These are phyloP conservation scores for Oreonectes daqikongensis DNA, from an alignment of 2,797 vertebrate species.

Conservation along the genomic window DNA sequence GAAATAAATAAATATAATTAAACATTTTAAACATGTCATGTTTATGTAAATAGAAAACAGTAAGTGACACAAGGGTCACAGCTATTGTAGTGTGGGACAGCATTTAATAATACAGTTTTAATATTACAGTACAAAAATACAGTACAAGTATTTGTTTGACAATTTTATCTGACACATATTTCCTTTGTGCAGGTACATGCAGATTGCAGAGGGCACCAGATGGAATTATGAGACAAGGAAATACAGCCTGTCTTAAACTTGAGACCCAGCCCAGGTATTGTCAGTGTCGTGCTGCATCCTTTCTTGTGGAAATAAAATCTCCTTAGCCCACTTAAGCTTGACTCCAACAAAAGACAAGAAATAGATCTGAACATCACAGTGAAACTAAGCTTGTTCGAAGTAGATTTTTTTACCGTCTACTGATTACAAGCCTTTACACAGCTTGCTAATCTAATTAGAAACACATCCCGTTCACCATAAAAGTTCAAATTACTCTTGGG, in stretches of 20 bases:
- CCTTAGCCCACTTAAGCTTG: constrained; percentile 4
- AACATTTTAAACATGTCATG: neutral
- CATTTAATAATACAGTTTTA: too few species aligned
- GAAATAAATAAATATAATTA: neutral
- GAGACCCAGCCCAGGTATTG: neutral
- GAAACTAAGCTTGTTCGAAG: constrained; percentile 37
- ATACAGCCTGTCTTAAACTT: neutral
- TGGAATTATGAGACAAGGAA: constrained; percentile 30
- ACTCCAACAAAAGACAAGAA: constrained; percentile 33
- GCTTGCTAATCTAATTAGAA: constrained; percentile 62
- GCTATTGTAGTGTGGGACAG: neutral
- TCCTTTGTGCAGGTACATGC: neutral
- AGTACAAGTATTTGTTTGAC: neutral
- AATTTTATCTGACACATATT: neutral
- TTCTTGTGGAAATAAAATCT: constrained; percentile 41
- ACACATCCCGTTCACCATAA: neutral
- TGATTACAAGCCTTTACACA: constrained; percentile 5
- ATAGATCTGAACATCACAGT: constrained; percentile 12
- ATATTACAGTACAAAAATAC: neutral
- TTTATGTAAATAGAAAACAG: neutral
- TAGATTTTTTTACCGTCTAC: constrained; percentile 43
- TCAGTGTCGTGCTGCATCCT: constrained; percentile 8
- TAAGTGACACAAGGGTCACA: neutral
- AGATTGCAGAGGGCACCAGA: constrained; percentile 27
- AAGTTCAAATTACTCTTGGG: too few species aligned